A percentile compares a stretch with the other conserved stretches of the same genome.
phyloP scores from a whole-genome alignment of 2,888 invertebrate genomes.

The Endomychus coccineus region DNA sequence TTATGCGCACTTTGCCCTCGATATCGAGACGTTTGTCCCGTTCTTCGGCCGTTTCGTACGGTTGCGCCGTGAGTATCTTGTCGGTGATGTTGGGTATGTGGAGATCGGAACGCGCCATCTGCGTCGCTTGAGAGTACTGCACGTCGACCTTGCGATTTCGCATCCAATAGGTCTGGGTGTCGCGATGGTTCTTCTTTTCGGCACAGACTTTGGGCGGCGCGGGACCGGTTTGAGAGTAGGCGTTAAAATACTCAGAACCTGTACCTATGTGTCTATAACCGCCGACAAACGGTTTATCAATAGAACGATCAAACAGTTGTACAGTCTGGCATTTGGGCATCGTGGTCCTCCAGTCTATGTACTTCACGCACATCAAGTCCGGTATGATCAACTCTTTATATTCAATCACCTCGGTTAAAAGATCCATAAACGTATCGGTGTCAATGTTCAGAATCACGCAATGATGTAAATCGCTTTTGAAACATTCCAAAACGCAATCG shows the following conservation, averaged over 20 bases:
- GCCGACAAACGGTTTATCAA: constrained; percentile 70
- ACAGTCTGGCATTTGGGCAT: constrained; percentile 46
- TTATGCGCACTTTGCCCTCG: constrained; percentile 46
- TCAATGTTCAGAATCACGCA: constrained; percentile 7
- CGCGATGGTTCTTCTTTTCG: constrained; percentile 50
- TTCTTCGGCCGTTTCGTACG: constrained; percentile 61
- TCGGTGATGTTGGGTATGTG: constrained; percentile 59
- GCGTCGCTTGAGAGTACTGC: constrained; percentile 51
- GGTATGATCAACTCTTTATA: constrained; percentile 36
- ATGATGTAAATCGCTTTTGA: constrained; percentile 25
- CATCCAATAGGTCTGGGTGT: constrained; percentile 56
- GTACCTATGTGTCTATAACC: constrained; percentile 70
- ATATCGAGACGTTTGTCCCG: constrained; percentile 52
- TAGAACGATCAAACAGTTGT: constrained; percentile 52
- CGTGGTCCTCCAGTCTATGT: constrained; percentile 32
- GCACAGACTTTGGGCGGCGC: constrained; percentile 48
- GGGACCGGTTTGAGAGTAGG: constrained; percentile 73
- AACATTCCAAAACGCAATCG: constrained; percentile 35
- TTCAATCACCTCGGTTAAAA: neutral
- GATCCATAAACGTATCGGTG: constrained; percentile 5
- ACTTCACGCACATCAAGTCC: constrained; percentile 51
- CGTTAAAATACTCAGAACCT: constrained; percentile 70
- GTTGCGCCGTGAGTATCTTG: constrained; percentile 51
- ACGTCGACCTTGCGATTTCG: constrained; percentile 51
- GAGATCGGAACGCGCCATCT: constrained; percentile 51